phyloP scores from a whole-genome alignment of 2,113 vertebrate species.

The Saccopteryx leptura region DNA sequence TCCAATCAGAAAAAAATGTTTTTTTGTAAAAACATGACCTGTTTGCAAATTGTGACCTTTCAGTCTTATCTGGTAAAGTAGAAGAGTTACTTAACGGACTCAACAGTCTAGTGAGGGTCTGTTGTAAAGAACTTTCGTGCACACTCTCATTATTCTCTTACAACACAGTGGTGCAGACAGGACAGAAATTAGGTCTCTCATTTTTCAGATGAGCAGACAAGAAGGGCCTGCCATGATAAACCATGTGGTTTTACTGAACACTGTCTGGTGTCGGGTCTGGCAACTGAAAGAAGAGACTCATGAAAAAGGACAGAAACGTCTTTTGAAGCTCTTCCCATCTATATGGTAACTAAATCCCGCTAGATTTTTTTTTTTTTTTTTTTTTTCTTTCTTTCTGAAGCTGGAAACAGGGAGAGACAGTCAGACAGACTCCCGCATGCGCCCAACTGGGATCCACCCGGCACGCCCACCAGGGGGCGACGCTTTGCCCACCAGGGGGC shows the following conservation, averaged over 20 bases:
- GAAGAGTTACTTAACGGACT: not conserved
- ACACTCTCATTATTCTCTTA: not conserved
- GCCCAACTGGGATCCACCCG: too few relatives aligned
- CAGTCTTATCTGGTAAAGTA: not conserved
- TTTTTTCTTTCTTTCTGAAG: too few relatives aligned
- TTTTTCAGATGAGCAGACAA: not conserved
- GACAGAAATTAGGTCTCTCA: not conserved
- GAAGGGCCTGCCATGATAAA: not conserved
- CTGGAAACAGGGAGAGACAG: too few relatives aligned
- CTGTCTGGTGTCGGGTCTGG: not conserved
- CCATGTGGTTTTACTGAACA: not conserved
- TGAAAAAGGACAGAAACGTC: not conserved
- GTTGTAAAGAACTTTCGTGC: not conserved
- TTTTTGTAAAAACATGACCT: slow-evolving; percentile 28
- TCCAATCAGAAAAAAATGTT: not conserved
- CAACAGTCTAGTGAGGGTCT: not conserved
- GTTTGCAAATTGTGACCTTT: slow-evolving; percentile 17
- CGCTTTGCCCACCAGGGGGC: too few relatives aligned
- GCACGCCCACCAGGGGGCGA: too few relatives aligned
- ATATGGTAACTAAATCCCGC: not conserved
- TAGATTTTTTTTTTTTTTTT: too few relatives aligned
- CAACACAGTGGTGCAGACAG: not conserved
- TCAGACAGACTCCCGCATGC: too few relatives aligned
- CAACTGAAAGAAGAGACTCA: slow-evolving; percentile 47
- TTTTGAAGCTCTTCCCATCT: not conserved